Percentiles rank a stretch among this genome's conserved stretches.
Conservation (phyloP, 2,113 vertebrate species). For the Hippopotamus amphibius region DNA sequence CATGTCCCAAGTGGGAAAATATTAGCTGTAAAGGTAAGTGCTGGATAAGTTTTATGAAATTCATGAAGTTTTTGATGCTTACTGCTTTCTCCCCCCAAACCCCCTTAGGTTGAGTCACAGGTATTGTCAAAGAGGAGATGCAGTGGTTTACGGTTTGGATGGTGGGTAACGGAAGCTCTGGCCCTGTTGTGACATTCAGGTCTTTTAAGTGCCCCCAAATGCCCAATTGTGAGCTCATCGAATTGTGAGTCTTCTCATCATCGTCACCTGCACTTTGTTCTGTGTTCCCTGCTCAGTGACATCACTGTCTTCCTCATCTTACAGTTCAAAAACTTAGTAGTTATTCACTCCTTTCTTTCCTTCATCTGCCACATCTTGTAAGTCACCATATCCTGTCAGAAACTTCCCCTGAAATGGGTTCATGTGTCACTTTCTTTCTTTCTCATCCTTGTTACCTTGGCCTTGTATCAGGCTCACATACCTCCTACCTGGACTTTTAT, state of each 20-base stretch:
- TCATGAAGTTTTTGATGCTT: constrained; percentile 8
- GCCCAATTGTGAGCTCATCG: background rate
- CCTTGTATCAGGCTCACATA: background rate
- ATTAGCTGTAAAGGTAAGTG: constrained; percentile 96
- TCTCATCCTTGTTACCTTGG: background rate
- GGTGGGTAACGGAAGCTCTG: background rate
- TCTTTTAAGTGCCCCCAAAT: background rate
- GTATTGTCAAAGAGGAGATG: background rate
- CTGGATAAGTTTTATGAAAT: constrained; percentile 61
- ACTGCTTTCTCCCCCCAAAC: background rate
- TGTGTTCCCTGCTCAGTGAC: background rate
- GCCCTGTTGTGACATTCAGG: background rate
- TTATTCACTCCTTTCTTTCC: background rate
- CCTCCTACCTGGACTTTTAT: background rate
- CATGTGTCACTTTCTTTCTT: background rate
- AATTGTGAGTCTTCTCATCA: background rate
- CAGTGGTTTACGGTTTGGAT: background rate
- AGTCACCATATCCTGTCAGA: background rate
- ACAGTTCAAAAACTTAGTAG: background rate
- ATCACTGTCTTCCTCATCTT: background rate
- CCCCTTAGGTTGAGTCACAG: constrained; percentile 16
- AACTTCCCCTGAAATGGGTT: background rate
- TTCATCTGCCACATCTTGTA: background rate
- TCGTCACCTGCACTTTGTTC: background rate
- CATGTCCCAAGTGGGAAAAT: constrained; percentile 95